These are phyloP conservation scores for Agelastica alni DNA, from an alignment of 2,888 invertebrate genomes.

Conservation along the genomic window DNA sequence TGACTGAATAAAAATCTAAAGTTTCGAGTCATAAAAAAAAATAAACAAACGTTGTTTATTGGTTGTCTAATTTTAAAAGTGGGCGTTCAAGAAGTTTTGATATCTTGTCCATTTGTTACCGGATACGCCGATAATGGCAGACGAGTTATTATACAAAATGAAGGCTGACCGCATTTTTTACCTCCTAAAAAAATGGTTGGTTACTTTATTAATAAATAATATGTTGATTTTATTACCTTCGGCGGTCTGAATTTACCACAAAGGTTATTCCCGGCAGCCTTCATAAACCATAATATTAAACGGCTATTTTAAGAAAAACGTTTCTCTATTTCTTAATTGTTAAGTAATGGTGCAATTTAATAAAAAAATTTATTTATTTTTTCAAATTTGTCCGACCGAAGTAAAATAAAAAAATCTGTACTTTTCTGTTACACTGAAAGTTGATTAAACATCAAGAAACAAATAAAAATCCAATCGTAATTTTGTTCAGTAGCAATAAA, in stretches of 20 bases:
- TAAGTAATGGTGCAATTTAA: too few species aligned
- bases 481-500: too few species aligned
- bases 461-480: too few species aligned
- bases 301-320: too few species aligned
- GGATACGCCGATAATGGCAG: slow-evolving; percentile 1
- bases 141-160: background rate
- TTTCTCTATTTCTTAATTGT: too few species aligned
- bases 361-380: too few species aligned
- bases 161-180: background rate
- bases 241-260: background rate
- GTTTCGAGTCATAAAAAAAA: too few species aligned
- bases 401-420: too few species aligned
- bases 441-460: too few species aligned
- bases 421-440: too few species aligned
- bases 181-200: background rate
- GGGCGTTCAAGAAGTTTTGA: background rate
- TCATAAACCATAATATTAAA: background rate
- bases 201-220: background rate
- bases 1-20: too few species aligned
- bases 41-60: background rate
- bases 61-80: background rate
- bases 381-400: too few species aligned
- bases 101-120: background rate
- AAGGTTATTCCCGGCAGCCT: background rate
- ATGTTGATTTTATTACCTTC: background rate